Evolutionary conservation across 2,888 invertebrate genomes (phyloP).

Genomic region (Drosophila mercatorum): DNA sequence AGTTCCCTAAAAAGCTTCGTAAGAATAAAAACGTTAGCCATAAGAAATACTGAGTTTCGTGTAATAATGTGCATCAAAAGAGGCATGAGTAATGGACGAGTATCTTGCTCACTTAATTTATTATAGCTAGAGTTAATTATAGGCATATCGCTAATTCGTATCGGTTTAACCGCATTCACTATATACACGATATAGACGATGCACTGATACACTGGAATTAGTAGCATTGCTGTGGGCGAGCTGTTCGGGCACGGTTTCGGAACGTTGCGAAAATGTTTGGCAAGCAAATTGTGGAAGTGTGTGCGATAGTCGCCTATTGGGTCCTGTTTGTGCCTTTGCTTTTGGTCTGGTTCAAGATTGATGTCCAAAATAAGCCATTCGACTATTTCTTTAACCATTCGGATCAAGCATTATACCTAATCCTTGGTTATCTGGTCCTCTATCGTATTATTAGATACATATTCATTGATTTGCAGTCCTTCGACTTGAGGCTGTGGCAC

Average conservation of each 20-base stretch:
- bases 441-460: slow-evolving; percentile 12
- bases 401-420: slow-evolving; percentile 12
- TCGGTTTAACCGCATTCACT: slow-evolving; percentile 2
- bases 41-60: not conserved
- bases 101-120: not conserved
- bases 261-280: slow-evolving; percentile 29
- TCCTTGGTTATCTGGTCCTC: slow-evolving; percentile 24
- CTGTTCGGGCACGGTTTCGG: not conserved
- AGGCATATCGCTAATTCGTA: not conserved
- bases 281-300: slow-evolving; percentile 41
- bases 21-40: not conserved
- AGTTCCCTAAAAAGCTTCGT: not conserved
- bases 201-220: not conserved
- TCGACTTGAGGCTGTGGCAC: slow-evolving; percentile 29
- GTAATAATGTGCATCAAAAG: not conserved
- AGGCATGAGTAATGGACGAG: not conserved
- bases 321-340: slow-evolving; percentile 9
- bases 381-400: slow-evolving; percentile 5
- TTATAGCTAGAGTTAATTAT: not conserved
- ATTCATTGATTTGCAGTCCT: not conserved
- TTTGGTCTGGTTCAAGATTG: not conserved
- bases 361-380: not conserved
- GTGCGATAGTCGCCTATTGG: slow-evolving; percentile 35
- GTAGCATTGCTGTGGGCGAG: not conserved
- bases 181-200: not conserved